These are phyloP conservation scores for Paramisgurnus dabryanus DNA, from an alignment of 2,113 vertebrate species.

Conservation along the genomic window DNA sequence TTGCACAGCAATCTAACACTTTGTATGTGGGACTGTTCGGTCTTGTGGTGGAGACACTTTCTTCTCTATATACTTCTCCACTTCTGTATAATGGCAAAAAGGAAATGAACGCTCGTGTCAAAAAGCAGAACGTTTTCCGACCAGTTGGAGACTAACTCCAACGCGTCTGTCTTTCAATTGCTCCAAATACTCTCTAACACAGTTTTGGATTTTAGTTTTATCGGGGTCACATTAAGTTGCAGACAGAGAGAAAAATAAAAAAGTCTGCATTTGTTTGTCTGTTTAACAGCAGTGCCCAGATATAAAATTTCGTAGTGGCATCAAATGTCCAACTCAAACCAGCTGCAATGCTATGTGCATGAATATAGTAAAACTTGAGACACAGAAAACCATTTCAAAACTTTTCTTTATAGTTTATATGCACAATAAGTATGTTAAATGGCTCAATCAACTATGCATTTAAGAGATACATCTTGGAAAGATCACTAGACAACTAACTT, in stretches of 20 bases:
- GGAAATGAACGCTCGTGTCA: too few relatives aligned
- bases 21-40: not conserved
- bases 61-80: too few relatives aligned
- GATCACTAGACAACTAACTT: not conserved
- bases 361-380: slow-evolving; percentile 25
- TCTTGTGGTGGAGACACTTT: too few relatives aligned
- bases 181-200: too few relatives aligned
- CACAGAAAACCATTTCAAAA: not conserved
- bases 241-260: not conserved
- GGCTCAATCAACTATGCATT: too few relatives aligned
- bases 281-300: slow-evolving; percentile 38
- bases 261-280: slow-evolving; percentile 35
- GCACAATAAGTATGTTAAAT: not conserved
- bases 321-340: slow-evolving; percentile 36
- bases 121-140: too few relatives aligned
- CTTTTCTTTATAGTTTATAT: not conserved
- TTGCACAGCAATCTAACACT: not conserved
- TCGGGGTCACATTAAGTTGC: too few relatives aligned
- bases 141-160: too few relatives aligned
- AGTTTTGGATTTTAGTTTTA: not conserved
- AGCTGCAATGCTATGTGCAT: slow-evolving; percentile 43
- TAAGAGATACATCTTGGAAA: not conserved
- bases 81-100: too few relatives aligned
- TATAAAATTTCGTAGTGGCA: slow-evolving; percentile 44
- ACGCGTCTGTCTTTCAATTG: too few relatives aligned